A percentile compares a stretch with the other conserved stretches of the same genome.
Evolutionary conservation across 2,797 vertebrate species (phyloP).

Genomic region (Cirrhinus mrigala): DNA sequence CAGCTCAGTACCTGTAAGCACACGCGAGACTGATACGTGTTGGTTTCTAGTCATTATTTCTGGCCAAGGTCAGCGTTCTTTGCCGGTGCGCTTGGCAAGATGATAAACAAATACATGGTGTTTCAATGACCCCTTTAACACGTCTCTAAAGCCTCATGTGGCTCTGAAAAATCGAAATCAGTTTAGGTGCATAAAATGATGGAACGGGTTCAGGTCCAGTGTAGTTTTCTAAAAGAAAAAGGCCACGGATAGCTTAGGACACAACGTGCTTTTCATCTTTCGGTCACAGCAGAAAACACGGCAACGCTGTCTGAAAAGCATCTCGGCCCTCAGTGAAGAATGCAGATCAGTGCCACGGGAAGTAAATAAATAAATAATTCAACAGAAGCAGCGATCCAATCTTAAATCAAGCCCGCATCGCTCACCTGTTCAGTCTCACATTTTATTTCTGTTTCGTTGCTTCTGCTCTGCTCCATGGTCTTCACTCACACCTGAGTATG

Average conservation of each 20-base stretch:
- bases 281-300: not conserved
- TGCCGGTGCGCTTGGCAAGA: not conserved
- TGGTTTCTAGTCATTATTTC: slow-evolving; percentile 31
- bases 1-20: slow-evolving; percentile 8
- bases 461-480: not conserved
- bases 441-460: slow-evolving; percentile 10
- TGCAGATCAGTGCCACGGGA: slow-evolving; percentile 21
- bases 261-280: slow-evolving; percentile 11
- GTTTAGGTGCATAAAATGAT: not conserved
- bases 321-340: slow-evolving; percentile 4
- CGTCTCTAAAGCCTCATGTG: slow-evolving; percentile 17
- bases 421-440: slow-evolving; percentile 32
- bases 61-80: slow-evolving; percentile 35
- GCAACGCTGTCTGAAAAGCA: not conserved
- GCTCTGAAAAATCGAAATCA: not conserved
- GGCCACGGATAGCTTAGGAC: not conserved
- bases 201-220: not conserved
- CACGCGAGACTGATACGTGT: not conserved
- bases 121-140: slow-evolving; percentile 29
- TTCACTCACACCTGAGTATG: slow-evolving; percentile 22
- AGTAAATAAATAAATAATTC: slow-evolving; percentile 41
- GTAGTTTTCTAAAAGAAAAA: not conserved
- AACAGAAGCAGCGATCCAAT: not conserved
- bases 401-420: slow-evolving; percentile 13
- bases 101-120: slow-evolving; percentile 6